Evolutionary conservation across 2,888 invertebrate genomes (phyloP).

Genomic region (Teleiodes luculella): DNA sequence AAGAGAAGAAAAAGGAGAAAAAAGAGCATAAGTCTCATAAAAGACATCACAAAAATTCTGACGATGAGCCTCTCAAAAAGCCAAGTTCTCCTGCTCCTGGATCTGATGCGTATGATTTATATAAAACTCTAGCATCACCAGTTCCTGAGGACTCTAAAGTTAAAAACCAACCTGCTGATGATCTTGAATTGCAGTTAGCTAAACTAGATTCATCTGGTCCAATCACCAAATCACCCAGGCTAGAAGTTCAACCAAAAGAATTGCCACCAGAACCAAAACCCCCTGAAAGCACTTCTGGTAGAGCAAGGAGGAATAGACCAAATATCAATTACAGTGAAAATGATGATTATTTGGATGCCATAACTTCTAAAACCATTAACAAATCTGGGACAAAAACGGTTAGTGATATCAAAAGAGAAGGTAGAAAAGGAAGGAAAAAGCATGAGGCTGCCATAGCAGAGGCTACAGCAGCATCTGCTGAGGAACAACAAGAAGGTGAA

Average conservation of each 20-base stretch:
- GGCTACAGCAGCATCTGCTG: constrained; percentile 32
- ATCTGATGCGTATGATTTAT: constrained; percentile 71
- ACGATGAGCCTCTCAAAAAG: constrained; percentile 59
- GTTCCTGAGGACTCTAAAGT: constrained; percentile 44
- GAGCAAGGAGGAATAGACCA: constrained; percentile 68
- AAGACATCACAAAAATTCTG: constrained; percentile 64
- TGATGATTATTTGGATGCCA: constrained; percentile 72
- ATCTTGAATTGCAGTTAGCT: constrained; percentile 61
- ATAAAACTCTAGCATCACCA: constrained; percentile 75
- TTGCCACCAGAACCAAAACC: constrained; percentile 65
- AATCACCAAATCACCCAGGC: constrained; percentile 46
- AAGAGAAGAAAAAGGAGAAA: constrained; percentile 69
- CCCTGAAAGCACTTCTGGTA: constrained; percentile 54
- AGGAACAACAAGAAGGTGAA: constrained; percentile 40
- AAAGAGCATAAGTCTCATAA: constrained; percentile 77
- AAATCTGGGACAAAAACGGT: constrained; percentile 61
- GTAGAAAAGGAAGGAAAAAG: constrained; percentile 60
- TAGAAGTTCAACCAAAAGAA: constrained; percentile 56
- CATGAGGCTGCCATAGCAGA: constrained; percentile 34
- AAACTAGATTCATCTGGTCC: constrained; percentile 53
- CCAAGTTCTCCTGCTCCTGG: constrained; percentile 73
- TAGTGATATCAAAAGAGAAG: constrained; percentile 65
- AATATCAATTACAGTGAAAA: constrained; percentile 78
- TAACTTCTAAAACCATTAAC: constrained; percentile 59
- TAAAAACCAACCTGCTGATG: constrained; percentile 45